phyloP scores from a whole-genome alignment of 2,797 vertebrate species.

The Pempheris klunzingeri region DNA sequence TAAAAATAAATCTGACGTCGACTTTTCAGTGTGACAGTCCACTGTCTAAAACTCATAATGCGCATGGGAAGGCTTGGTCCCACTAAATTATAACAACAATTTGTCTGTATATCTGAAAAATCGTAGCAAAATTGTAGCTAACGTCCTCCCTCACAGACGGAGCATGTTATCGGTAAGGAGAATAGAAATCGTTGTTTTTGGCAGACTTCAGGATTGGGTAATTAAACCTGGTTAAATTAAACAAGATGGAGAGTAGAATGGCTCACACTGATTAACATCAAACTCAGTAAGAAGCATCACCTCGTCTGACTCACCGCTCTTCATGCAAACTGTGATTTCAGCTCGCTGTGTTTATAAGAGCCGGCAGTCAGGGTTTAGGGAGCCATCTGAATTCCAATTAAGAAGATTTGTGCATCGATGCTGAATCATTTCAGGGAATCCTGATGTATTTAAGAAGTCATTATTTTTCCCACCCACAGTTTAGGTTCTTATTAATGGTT shows the following conservation, averaged over 20 bases:
- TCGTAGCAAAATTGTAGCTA: neutral
- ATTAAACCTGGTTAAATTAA: slow-evolving; percentile 44
- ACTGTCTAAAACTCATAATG: neutral
- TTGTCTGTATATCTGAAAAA: neutral
- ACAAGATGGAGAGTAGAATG: slow-evolving; percentile 21
- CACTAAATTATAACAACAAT: slow-evolving; percentile 9
- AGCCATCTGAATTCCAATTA: slow-evolving; percentile 54
- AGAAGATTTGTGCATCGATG: slow-evolving; percentile 36
- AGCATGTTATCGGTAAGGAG: neutral
- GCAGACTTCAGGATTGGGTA: slow-evolving; percentile 18
- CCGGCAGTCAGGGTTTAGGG: slow-evolving; percentile 30
- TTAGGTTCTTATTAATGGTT: slow-evolving; percentile 9
- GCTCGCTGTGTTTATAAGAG: slow-evolving; percentile 26
- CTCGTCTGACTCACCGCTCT: slow-evolving; percentile 38
- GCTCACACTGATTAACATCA: slow-evolving; percentile 29
- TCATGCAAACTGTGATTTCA: slow-evolving; percentile 50
- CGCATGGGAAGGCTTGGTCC: neutral
- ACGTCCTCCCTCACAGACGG: neutral
- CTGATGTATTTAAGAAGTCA: slow-evolving; percentile 40
- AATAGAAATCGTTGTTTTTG: slow-evolving; percentile 17
- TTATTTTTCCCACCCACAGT: slow-evolving; percentile 34
- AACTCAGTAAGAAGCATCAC: slow-evolving; percentile 29
- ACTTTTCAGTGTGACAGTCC: neutral
- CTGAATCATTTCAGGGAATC: slow-evolving; percentile 34
- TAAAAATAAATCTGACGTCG: slow-evolving; percentile 3